These are phyloP conservation scores for Salmo trutta DNA, from an alignment of 2,797 vertebrate species.

Conservation along the genomic window DNA sequence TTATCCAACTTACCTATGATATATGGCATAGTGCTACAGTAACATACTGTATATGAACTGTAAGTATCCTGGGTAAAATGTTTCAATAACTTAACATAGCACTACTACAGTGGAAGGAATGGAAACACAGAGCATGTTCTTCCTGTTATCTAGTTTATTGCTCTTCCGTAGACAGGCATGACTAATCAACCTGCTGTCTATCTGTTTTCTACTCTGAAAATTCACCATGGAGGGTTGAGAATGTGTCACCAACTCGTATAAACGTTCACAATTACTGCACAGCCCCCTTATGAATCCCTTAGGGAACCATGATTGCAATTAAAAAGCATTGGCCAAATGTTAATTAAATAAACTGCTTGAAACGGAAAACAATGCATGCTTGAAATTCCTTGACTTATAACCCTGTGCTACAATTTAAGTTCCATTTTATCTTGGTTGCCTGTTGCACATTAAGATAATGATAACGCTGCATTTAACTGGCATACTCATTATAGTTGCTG, in stretches of 20 bases:
- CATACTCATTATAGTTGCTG: neutral
- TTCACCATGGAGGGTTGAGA: conserved; percentile 67
- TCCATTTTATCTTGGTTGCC: conserved; percentile 4
- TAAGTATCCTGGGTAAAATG: conserved; percentile 3
- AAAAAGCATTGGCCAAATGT: conserved; percentile 95
- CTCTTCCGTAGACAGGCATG: conserved; percentile 14
- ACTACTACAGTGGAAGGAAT: neutral
- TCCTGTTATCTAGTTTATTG: conserved; percentile 8
- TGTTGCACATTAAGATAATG: conserved; percentile 4
- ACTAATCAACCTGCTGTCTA: conserved; percentile 30
- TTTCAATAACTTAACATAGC: neutral
- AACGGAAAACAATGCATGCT: conserved; percentile 88
- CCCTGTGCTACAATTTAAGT: conserved; percentile 38
- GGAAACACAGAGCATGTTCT: neutral
- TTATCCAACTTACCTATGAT: conserved; percentile 19
- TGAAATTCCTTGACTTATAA: conserved; percentile 69
- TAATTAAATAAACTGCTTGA: conserved; percentile 98
- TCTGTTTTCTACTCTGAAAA: conserved; percentile 45
- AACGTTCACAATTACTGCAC: conserved; percentile 92
- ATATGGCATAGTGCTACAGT: neutral
- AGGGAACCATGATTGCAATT: conserved; percentile 96
- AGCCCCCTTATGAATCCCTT: conserved; percentile 87
- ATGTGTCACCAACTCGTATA: conserved; percentile 92
- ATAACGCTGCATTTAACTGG: neutral
- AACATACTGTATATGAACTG: neutral